These are phyloP conservation scores for Decapterus maruadsi DNA, from an alignment of 2,797 vertebrate genomes.

Conservation along the genomic window DNA sequence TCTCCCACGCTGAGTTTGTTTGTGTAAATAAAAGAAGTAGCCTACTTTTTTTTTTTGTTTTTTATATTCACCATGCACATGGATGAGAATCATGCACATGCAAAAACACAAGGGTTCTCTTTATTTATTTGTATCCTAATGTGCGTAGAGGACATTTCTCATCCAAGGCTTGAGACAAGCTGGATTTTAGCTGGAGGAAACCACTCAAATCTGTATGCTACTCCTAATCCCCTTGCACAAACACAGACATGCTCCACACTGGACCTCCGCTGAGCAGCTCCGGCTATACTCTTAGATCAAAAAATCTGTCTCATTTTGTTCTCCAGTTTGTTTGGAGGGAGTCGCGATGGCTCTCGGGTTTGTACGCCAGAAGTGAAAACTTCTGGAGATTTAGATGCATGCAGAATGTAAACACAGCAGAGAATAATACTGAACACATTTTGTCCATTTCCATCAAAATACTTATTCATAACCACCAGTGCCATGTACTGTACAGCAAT, in stretches of 20 bases:
- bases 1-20: constrained; percentile 10
- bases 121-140: constrained; percentile 3
- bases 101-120: constrained; percentile 14
- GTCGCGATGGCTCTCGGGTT: constrained; percentile 11
- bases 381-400: constrained; percentile 13
- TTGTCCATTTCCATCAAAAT: constrained; percentile 25
- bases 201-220: constrained; percentile 70
- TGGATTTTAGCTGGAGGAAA: constrained; percentile 57
- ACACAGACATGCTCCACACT: constrained; percentile 49
- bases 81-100: not conserved
- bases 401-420: not conserved
- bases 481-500: constrained; percentile 41
- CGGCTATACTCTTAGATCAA: constrained; percentile 63
- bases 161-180: constrained; percentile 50
- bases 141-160: constrained; percentile 27
- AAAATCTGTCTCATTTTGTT: constrained; percentile 58
- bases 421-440: not conserved
- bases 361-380: constrained; percentile 16
- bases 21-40: constrained; percentile 32
- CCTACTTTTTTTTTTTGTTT: too few relatives aligned
- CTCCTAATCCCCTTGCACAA: constrained; percentile 67
- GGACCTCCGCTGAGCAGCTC: constrained; percentile 53
- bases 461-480: constrained; percentile 37
- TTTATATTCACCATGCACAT: not conserved
- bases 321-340: constrained; percentile 48